phyloP scores from a whole-genome alignment of 2,113 vertebrate species.

The Cinclus cinclus region DNA sequence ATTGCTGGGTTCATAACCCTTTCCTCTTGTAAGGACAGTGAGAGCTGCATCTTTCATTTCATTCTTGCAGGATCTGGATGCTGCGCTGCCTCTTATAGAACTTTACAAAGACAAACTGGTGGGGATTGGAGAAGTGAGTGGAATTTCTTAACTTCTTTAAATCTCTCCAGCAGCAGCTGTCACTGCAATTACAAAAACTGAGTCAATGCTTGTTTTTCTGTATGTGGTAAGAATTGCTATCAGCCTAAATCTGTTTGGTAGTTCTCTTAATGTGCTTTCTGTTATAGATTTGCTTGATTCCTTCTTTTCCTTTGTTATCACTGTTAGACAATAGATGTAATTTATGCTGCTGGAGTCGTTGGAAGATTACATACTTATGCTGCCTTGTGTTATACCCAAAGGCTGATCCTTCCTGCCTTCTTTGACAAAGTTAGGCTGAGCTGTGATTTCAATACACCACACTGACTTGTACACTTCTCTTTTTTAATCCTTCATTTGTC shows the following conservation, averaged over 20 bases:
- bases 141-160: not conserved
- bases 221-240: not conserved
- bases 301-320: not conserved
- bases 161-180: not conserved
- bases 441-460: not conserved
- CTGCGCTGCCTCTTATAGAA: conserved; percentile 88
- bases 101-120: conserved; percentile 87
- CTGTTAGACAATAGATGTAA: not conserved
- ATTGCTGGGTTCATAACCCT: not conserved
- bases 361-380: not conserved
- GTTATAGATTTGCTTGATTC: not conserved
- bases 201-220: not conserved
- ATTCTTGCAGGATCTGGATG: conserved; percentile 84
- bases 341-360: not conserved
- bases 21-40: not conserved
- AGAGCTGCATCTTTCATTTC: not conserved
- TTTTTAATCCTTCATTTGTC: not conserved
- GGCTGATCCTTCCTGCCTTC: not conserved
- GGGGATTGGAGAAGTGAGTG: conserved; percentile 91
- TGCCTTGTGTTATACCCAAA: accelerated
- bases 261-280: not conserved
- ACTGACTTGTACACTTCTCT: not conserved
- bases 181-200: not conserved
- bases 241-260: not conserved
- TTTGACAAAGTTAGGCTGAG: not conserved